Evolutionary conservation across 2,113 vertebrate species (phyloP).

Genomic region (Ictalurus punctatus): DNA sequence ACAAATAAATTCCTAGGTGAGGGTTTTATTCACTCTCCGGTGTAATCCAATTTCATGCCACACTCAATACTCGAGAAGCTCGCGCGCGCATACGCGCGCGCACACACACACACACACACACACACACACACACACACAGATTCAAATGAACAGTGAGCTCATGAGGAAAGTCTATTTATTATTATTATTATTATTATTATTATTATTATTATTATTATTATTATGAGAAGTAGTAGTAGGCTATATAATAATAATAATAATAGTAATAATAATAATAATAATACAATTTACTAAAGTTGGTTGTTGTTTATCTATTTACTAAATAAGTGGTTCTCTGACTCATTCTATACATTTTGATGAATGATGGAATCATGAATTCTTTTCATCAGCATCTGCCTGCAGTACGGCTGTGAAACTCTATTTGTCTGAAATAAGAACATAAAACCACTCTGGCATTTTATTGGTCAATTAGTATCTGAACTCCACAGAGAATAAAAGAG

Average conservation of each 20-base stretch:
- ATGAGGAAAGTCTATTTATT: not conserved
- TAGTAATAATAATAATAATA: not conserved
- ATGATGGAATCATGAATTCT: not conserved
- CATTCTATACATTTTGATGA: not conserved
- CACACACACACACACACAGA: not conserved
- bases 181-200: not conserved
- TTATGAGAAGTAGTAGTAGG: too few relatives aligned
- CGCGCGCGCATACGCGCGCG: not conserved
- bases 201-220: not conserved
- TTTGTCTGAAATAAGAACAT: constrained; percentile 86
- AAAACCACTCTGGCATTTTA: constrained; percentile 83
- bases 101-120: constrained; percentile 2
- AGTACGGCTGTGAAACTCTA: constrained; percentile 72
- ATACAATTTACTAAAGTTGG: constrained; percentile 6
- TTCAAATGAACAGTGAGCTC: constrained; percentile 7
- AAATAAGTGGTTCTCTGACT: not conserved
- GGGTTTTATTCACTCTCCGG: constrained; percentile 51
- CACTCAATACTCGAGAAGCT: constrained; percentile 37
- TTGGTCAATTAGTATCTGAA: constrained; percentile 89
- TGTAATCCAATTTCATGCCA: constrained; percentile 60
- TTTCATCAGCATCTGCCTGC: constrained; percentile 16
- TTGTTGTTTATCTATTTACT: not conserved
- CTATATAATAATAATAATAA: not conserved
- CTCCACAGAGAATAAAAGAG: constrained; percentile 79
- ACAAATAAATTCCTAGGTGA: constrained; percentile 44